Evolutionary conservation across 2,113 vertebrate genomes (phyloP).

Genomic region (Smithornis capensis): DNA sequence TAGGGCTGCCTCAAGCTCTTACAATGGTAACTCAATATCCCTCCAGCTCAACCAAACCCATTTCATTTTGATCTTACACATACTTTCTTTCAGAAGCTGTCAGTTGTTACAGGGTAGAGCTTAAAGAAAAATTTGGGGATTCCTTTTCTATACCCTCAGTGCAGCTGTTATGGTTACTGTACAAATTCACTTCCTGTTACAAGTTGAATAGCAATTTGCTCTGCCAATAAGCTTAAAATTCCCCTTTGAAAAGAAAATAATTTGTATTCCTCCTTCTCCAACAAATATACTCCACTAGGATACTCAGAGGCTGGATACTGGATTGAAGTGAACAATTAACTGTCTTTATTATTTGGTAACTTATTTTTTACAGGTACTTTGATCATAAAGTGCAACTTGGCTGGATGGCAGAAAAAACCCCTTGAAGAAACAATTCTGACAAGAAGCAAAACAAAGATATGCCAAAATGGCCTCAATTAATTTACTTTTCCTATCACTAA

Average conservation of each 20-base stretch:
- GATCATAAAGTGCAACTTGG: neutral
- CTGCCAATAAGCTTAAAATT: neutral
- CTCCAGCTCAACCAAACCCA: neutral
- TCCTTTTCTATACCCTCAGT: neutral
- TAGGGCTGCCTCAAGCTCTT: neutral
- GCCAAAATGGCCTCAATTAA: neutral
- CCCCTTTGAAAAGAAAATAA: neutral
- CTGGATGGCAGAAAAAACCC: neutral
- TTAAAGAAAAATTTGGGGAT: neutral
- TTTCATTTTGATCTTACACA: neutral
- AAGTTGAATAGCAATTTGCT: neutral
- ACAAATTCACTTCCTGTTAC: neutral
- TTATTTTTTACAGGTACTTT: neutral
- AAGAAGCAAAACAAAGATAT: neutral
- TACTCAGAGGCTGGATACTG: neutral
- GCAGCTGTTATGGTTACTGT: neutral
- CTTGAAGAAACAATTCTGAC: neutral
- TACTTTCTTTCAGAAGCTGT: neutral
- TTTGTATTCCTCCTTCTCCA: neutral
- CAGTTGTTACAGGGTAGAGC: neutral
- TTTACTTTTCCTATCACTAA: neutral
- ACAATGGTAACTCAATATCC: neutral
- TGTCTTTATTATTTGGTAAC: neutral
- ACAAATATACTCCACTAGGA: neutral
- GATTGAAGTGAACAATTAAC: neutral